Evolutionary conservation across 2,888 invertebrate species (phyloP).

Genomic region (Falcaria lacertinaria): DNA sequence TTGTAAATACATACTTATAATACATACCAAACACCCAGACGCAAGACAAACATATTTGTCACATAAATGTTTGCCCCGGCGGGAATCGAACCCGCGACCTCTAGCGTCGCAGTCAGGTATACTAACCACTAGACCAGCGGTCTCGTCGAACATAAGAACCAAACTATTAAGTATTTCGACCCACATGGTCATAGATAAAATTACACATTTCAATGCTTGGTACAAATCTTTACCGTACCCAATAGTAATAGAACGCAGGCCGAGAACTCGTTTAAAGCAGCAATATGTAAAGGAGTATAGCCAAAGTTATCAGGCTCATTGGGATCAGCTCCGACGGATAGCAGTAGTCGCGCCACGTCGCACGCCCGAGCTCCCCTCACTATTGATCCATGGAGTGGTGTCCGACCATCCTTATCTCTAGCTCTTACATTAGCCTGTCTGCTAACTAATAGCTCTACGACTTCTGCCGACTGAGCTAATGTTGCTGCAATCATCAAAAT

Average conservation of each 20-base stretch:
- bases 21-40: too few species aligned
- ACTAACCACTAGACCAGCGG: too few species aligned
- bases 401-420: slow-evolving; percentile 86
- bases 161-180: too few species aligned
- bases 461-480: slow-evolving; percentile 88
- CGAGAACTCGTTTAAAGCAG: slow-evolving; percentile 90
- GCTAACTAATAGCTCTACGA: slow-evolving; percentile 84
- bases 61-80: too few species aligned
- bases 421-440: slow-evolving; percentile 83
- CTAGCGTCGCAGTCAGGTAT: too few species aligned
- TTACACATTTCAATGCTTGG: too few species aligned
- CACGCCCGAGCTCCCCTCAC: slow-evolving; percentile 86
- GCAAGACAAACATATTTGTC: too few species aligned
- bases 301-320: slow-evolving; percentile 89
- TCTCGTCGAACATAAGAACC: too few species aligned
- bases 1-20: too few species aligned
- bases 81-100: too few species aligned
- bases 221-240: too few species aligned
- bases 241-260: slow-evolving; percentile 86
- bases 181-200: too few species aligned
- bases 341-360: slow-evolving; percentile 83
- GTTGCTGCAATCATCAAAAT: slow-evolving; percentile 77
- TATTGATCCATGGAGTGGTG: slow-evolving; percentile 89
- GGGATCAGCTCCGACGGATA: slow-evolving; percentile 84
- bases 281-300: slow-evolving; percentile 91